Evolutionary conservation across 2,113 vertebrate genomes (phyloP).

Genomic region (Scolopax mira): DNA sequence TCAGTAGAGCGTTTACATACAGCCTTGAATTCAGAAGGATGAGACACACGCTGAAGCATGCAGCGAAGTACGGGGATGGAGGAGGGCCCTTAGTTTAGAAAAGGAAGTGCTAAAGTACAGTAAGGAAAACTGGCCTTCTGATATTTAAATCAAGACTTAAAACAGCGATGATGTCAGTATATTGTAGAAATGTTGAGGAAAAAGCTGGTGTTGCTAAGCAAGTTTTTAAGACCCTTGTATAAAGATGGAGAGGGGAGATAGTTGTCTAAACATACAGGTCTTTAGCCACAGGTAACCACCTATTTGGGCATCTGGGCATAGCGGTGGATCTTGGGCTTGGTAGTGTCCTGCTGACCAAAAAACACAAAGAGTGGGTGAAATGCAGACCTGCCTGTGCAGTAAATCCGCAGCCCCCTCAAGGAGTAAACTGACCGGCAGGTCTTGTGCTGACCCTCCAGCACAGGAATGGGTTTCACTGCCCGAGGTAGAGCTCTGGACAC

Average conservation of each 20-base stretch:
- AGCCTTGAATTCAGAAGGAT: neutral
- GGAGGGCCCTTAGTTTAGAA: neutral
- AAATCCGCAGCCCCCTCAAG: neutral
- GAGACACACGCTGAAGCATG: neutral
- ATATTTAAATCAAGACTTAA: neutral
- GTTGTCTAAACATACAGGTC: neutral
- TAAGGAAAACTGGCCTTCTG: neutral
- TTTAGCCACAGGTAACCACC: neutral
- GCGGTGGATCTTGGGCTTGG: neutral
- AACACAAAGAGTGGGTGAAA: neutral
- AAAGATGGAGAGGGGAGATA: neutral
- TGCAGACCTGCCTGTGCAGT: neutral
- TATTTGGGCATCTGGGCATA: neutral
- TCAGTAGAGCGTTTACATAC: neutral
- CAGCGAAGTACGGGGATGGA: neutral
- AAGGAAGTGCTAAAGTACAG: neutral
- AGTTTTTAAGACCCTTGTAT: neutral
- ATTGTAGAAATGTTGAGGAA: neutral
- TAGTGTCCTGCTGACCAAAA: neutral
- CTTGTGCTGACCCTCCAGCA: neutral
- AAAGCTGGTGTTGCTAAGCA: neutral
- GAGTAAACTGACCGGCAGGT: neutral
- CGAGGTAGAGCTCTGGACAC: neutral
- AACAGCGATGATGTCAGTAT: neutral
- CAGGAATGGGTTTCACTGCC: neutral